Conservation (phyloP, 2,888 invertebrate genomes). For the Drosophila multiciliata region DNA sequence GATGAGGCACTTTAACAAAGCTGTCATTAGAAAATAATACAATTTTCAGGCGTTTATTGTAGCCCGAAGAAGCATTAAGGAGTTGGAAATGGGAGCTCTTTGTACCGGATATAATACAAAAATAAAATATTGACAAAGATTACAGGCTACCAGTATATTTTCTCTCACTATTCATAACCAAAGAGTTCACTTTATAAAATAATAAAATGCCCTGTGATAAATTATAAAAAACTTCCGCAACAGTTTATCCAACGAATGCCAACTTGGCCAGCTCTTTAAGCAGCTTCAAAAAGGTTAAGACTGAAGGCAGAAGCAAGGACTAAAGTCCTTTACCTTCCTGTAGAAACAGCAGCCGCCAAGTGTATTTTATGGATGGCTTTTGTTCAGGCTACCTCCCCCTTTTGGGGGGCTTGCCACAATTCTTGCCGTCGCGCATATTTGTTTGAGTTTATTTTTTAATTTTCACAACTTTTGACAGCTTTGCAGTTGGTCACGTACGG, state of each 20-base stretch:
- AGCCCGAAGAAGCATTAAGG: not conserved
- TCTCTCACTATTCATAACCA: not conserved
- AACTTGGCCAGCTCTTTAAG: slow-evolving; percentile 14
- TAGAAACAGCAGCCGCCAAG: not conserved
- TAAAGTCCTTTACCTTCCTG: slow-evolving; percentile 3
- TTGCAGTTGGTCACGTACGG: slow-evolving; percentile 71
- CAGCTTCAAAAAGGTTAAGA: not conserved
- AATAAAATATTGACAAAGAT: not conserved
- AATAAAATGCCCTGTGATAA: not conserved
- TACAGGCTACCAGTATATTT: not conserved
- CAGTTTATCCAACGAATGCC: not conserved
- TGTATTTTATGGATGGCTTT: slow-evolving; percentile 31
- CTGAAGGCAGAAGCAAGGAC: not conserved
- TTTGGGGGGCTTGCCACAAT: slow-evolving; percentile 25
- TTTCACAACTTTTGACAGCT: slow-evolving; percentile 78
- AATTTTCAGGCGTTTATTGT: not conserved
- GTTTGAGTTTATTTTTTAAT: slow-evolving; percentile 77
- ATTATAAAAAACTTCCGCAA: slow-evolving; percentile 11
- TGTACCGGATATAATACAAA: not conserved
- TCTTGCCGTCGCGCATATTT: slow-evolving; percentile 66
- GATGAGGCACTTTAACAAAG: slow-evolving; percentile 16
- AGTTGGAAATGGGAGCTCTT: not conserved
- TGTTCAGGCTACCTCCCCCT: slow-evolving; percentile 9
- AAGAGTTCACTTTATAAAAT: not conserved
- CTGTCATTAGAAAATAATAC: not conserved